Evolutionary conservation across 2,888 invertebrate genomes (phyloP).

Genomic region (Rhingia campestris): DNA sequence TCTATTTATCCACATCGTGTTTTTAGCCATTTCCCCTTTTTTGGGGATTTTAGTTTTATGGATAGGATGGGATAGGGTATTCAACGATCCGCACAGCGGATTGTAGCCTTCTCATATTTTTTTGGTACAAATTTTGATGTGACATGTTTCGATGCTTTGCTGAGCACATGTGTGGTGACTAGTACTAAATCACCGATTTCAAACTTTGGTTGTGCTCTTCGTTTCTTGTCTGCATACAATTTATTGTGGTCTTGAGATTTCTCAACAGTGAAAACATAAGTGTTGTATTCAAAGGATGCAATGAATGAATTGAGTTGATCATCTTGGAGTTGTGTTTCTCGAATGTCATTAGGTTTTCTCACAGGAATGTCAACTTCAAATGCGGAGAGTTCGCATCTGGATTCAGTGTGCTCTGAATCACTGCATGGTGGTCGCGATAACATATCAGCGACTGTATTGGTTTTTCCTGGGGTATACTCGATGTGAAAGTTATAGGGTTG

Average conservation of each 20-base stretch:
- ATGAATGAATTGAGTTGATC: constrained; percentile 39
- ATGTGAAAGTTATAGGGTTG: too few species aligned
- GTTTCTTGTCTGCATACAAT: constrained; percentile 15
- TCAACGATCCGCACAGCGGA: too few species aligned
- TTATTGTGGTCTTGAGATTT: constrained; percentile 47
- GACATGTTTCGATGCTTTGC: constrained; percentile 10
- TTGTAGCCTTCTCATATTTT: too few species aligned
- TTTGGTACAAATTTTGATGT: constrained; percentile 14
- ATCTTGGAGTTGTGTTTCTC: constrained; percentile 75
- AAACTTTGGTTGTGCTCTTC: constrained; percentile 8
- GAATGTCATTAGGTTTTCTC: constrained; percentile 58
- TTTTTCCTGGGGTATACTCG: constrained; percentile 77
- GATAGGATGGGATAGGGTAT: too few species aligned
- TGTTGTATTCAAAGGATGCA: background rate
- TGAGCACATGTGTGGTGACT: constrained; percentile 21
- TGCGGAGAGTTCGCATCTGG: constrained; percentile 7
- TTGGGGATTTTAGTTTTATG: too few species aligned
- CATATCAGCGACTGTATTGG: constrained; percentile 76
- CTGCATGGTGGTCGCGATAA: constrained; percentile 58
- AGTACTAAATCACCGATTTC: constrained; percentile 2
- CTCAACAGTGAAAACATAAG: background rate
- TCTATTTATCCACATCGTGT: too few species aligned
- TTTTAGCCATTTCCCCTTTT: too few species aligned
- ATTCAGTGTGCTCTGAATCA: constrained; percentile 16
- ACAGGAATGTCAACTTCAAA: constrained; percentile 62